phyloP scores from a whole-genome alignment of 2,113 vertebrate genomes.

The Podiceps cristatus region DNA sequence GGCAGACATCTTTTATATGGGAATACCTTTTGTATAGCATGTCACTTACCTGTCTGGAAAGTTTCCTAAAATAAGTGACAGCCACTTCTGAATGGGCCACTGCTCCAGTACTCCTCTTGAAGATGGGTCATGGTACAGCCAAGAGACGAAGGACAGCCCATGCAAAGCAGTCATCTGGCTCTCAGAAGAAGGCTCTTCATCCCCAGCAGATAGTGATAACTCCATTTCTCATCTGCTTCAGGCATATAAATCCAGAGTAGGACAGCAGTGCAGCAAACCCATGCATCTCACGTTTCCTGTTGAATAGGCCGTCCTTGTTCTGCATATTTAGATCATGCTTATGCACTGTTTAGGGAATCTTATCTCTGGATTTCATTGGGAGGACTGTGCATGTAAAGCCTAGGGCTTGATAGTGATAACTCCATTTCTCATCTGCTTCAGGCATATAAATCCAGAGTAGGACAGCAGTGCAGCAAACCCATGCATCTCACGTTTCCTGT shows the following conservation, averaged over 20 bases:
- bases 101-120: neutral
- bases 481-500: neutral
- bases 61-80: neutral
- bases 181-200: neutral
- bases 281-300: neutral
- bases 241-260: neutral
- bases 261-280: neutral
- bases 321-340: neutral
- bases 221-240: neutral
- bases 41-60: neutral
- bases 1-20: neutral
- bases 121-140: neutral
- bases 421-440: neutral
- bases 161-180: neutral
- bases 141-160: neutral
- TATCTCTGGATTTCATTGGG: neutral
- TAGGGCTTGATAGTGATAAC: neutral
- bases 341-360: neutral
- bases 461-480: neutral
- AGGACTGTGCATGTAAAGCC: no score
- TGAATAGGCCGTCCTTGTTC: neutral
- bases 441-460: neutral
- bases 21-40: neutral
- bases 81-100: neutral
- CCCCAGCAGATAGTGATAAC: neutral